These are phyloP conservation scores for Oreortyx pictus DNA, from an alignment of 2,797 vertebrate species.

Conservation along the genomic window DNA sequence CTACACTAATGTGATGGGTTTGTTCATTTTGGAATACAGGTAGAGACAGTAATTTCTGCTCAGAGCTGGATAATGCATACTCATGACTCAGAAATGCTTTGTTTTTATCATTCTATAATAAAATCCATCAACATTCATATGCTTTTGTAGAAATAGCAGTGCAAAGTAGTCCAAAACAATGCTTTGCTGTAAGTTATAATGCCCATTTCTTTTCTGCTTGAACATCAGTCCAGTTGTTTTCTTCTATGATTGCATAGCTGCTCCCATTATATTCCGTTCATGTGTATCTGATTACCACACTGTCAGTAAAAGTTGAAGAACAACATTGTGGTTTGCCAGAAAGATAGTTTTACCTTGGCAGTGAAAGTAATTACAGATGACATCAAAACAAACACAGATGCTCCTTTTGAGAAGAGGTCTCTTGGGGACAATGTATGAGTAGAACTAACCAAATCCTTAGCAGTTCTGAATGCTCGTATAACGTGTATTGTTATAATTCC, in stretches of 20 bases:
- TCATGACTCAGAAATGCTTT: background rate
- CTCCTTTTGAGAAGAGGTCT: background rate
- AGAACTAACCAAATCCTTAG: background rate
- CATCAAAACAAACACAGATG: background rate
- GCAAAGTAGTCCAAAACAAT: background rate
- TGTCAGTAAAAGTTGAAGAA: slow-evolving; percentile 8
- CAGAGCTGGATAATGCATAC: background rate
- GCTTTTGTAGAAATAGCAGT: background rate
- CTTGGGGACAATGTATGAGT: background rate
- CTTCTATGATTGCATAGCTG: background rate
- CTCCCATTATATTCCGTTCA: background rate
- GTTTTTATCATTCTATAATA: background rate
- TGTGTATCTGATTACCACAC: background rate
- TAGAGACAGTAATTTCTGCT: background rate
- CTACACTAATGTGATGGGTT: background rate
- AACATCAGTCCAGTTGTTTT: background rate
- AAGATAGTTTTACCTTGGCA: slow-evolving; percentile 20
- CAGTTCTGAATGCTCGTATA: background rate
- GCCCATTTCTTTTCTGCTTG: background rate
- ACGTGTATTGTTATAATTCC: background rate
- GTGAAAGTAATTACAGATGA: background rate
- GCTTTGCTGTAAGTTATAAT: background rate
- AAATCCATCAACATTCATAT: background rate
- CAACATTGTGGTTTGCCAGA: background rate
- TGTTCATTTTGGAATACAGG: background rate